Percentiles rank a stretch among this genome's conserved stretches.
These are phyloP conservation scores for Pachydiplax longipennis DNA, from an alignment of 2,888 invertebrate genomes.

Conservation along the genomic window DNA sequence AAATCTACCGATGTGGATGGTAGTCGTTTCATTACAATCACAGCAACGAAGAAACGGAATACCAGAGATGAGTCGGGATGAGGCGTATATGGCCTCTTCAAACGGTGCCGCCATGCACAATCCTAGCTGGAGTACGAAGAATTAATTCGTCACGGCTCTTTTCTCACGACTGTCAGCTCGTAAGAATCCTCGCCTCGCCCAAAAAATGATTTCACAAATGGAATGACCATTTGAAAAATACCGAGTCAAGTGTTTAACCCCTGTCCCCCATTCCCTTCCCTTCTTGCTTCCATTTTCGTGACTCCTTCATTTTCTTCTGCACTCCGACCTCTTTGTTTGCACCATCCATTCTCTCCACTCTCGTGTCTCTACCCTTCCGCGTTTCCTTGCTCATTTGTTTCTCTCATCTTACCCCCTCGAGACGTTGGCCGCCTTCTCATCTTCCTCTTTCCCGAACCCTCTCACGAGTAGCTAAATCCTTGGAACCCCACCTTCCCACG, in stretches of 20 bases:
- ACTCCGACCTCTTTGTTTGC: neutral
- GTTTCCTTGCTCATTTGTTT: neutral
- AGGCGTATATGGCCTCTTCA: too few species aligned
- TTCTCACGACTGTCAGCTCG: too few species aligned
- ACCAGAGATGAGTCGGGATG: too few species aligned
- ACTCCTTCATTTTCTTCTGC: conserved; percentile 3
- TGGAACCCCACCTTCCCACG: conserved; percentile 12
- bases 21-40: too few species aligned
- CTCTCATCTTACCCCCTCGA: neutral
- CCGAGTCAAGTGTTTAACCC: neutral
- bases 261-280: neutral
- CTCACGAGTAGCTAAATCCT: neutral
- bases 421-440: neutral
- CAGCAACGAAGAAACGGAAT: too few species aligned
- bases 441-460: neutral
- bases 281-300: neutral
- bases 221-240: too few species aligned
- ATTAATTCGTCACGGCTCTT: too few species aligned
- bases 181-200: too few species aligned
- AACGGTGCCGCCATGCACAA: too few species aligned
- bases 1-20: too few species aligned
- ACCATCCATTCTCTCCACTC: neutral
- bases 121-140: too few species aligned
- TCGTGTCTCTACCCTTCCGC: neutral
- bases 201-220: too few species aligned